Percentiles rank a stretch among this genome's conserved stretches.
Evolutionary conservation across 2,888 invertebrate species (phyloP).

Genomic region (Alentia gelatinosa): DNA sequence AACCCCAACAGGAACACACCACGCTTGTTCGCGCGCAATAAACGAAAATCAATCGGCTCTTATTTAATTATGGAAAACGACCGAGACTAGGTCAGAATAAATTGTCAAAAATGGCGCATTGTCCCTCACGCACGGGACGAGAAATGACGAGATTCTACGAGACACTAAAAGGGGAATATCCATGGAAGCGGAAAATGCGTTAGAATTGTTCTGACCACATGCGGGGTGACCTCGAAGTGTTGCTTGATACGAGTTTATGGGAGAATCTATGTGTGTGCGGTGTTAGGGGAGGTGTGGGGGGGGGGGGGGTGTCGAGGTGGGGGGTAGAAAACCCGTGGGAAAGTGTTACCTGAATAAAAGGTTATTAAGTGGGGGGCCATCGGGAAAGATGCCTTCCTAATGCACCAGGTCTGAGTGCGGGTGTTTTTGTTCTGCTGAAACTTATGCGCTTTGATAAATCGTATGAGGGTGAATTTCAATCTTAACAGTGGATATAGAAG

Average conservation of each 20-base stretch:
- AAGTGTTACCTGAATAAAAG: background rate
- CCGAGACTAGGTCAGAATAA: background rate
- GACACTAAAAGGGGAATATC: background rate
- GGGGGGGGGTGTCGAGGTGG: background rate
- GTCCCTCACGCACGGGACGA: background rate
- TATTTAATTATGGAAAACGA: conserved; percentile 3
- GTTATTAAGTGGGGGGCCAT: no score
- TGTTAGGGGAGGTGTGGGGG: background rate
- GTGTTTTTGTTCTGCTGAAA: no score
- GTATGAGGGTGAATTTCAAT: no score
- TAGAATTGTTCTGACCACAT: background rate
- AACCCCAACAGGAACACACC: background rate
- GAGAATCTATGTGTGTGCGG: background rate
- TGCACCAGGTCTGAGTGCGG: no score
- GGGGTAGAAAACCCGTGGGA: no score
- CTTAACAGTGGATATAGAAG: no score
- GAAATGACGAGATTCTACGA: background rate
- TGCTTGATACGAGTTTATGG: background rate
- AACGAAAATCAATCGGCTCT: conserved; percentile 16
- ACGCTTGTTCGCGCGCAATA: background rate
- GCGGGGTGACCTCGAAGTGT: background rate
- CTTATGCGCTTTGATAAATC: no score
- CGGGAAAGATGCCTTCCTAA: no score
- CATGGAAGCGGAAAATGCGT: background rate
- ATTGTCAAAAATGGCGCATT: conserved; percentile 15